phyloP scores from a whole-genome alignment of 53 echinoderm and acorn worm genomes.

The Paracentrotus lividus region DNA sequence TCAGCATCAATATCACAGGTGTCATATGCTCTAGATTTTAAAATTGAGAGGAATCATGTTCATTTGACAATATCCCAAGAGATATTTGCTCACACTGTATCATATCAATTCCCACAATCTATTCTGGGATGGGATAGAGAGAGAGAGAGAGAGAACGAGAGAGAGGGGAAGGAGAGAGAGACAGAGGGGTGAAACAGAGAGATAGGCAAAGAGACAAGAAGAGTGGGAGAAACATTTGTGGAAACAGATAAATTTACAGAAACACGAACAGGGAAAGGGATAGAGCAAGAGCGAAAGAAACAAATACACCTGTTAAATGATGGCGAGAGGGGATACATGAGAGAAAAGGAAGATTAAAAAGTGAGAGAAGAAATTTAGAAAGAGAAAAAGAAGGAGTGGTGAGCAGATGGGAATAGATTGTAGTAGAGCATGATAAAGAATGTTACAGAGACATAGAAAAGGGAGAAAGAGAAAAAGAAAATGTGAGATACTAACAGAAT shows the following conservation, averaged over 20 bases:
- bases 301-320: background rate
- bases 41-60: slow-evolving; percentile 52
- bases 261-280: background rate
- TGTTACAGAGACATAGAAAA: background rate
- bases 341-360: background rate
- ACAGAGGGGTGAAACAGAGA: background rate
- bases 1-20: slow-evolving; percentile 3
- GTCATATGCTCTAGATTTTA: slow-evolving; percentile 10
- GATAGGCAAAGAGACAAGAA: background rate
- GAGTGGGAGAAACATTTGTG: background rate
- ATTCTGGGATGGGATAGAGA: background rate
- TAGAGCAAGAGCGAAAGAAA: background rate
- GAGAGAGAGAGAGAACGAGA: background rate
- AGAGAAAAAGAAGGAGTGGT: background rate
- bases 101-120: slow-evolving; percentile 42
- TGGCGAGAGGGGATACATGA: background rate
- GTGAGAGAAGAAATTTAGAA: background rate
- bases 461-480: background rate
- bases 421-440: background rate
- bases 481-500: background rate
- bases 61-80: slow-evolving; percentile 47
- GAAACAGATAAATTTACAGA: background rate
- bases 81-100: slow-evolving; percentile 18
- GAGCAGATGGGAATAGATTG: background rate
- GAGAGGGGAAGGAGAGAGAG: too few species aligned